These are phyloP conservation scores for Tryphoninae sp. DNA, from an alignment of 2,888 invertebrate species.

Conservation along the genomic window DNA sequence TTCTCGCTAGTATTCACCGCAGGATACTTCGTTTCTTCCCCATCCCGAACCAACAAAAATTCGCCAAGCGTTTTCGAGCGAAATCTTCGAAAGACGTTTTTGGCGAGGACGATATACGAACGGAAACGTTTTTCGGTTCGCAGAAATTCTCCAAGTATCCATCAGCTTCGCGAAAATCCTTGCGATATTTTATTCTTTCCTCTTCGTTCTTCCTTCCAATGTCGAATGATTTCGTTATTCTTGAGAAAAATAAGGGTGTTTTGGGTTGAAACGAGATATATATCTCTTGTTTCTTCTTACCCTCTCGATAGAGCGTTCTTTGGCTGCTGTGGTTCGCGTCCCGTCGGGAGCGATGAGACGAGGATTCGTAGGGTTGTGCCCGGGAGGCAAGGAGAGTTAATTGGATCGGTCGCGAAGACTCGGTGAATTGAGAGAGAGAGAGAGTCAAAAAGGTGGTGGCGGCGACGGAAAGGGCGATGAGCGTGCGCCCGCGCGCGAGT, in stretches of 20 bases:
- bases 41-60: constrained; percentile 51
- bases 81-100: constrained; percentile 29
- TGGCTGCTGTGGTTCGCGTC: constrained; percentile 8
- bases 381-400: constrained; percentile 66
- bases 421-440: constrained; percentile 65
- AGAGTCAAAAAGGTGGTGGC: constrained; percentile 52
- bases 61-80: constrained; percentile 59
- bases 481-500: constrained; percentile 23
- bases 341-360: constrained; percentile 58
- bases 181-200: background rate
- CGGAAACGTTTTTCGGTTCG: constrained; percentile 15
- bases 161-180: constrained; percentile 7
- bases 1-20: constrained; percentile 15
- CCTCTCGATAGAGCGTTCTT: background rate
- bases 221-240: background rate
- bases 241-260: constrained; percentile 7
- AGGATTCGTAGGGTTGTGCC: constrained; percentile 59
- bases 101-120: constrained; percentile 19
- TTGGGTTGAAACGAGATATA: constrained; percentile 8
- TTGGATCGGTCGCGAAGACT: constrained; percentile 68
- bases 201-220: background rate
- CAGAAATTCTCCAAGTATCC: background rate
- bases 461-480: background rate
- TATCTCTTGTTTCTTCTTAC: constrained; percentile 20
- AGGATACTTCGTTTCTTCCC: constrained; percentile 27